A percentile compares a stretch with the other conserved stretches of the same genome.
These are phyloP conservation scores for Ceratina japonica DNA, from an alignment of 1,140 invertebrate genomes.

Conservation along the genomic window DNA sequence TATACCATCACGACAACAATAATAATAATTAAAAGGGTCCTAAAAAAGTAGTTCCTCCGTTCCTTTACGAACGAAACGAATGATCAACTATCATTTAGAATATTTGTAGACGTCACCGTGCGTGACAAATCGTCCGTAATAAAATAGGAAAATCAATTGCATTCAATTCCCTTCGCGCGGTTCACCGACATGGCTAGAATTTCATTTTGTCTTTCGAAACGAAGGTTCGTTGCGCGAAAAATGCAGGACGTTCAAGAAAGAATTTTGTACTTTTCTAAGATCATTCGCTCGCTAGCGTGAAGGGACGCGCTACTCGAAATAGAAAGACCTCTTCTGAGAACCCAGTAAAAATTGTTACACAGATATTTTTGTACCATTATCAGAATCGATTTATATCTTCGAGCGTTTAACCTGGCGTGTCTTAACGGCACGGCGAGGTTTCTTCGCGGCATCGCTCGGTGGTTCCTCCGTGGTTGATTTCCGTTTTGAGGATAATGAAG, in stretches of 20 bases:
- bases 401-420: conserved; percentile 77
- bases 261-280: conserved; percentile 74
- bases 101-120: conserved; percentile 55
- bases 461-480: conserved; percentile 71
- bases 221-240: conserved; percentile 61
- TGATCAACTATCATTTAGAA: conserved; percentile 67
- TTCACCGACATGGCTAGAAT: conserved; percentile 36
- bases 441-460: conserved; percentile 70
- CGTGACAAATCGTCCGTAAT: conserved; percentile 51
- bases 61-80: conserved; percentile 58
- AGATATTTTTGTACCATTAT: conserved; percentile 72
- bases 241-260: conserved; percentile 63
- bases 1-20: conserved; percentile 51
- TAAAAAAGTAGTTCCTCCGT: conserved; percentile 30
- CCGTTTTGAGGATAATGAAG: conserved; percentile 72
- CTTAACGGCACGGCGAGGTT: conserved; percentile 75
- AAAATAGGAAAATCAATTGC: conserved; percentile 53
- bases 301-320: conserved; percentile 44
- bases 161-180: conserved; percentile 42
- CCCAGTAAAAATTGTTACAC: conserved; percentile 59
- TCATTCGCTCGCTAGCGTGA: conserved; percentile 62
- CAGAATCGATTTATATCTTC: conserved; percentile 75
- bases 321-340: conserved; percentile 54
- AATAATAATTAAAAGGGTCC: conserved; percentile 49
- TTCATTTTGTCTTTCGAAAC: conserved; percentile 38